Evolutionary conservation across 2,113 vertebrate species (phyloP).

Genomic region (human (Homo sapiens)): GRCh38 chr17:28594001-28594500

Average conservation of each 20-base stretch:
- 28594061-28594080: not conserved
- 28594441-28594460: too few species aligned
- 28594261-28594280: not conserved
- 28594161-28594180: not conserved
- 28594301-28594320: too few species aligned
- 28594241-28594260: not conserved
- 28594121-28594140: not conserved
- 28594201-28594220: not conserved
- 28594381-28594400: too few species aligned
- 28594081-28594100: not conserved
- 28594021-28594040: not conserved
- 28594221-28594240: not conserved
- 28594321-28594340: too few species aligned
- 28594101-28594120: slow-evolving; percentile 22
- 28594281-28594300: not conserved
- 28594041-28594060: not conserved
- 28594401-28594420: too few species aligned
- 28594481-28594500: too few species aligned
- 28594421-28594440: too few species aligned
- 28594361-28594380: too few species aligned
- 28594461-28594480: too few species aligned
- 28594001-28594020: slow-evolving; percentile 18
- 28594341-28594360: too few species aligned
- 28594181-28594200: not conserved
- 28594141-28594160: not conserved